Evolutionary conservation across 2,113 vertebrate species (phyloP), one percentile per base, ranked within the genome.

Genomic region (Salvelinus sp.): DNA sequence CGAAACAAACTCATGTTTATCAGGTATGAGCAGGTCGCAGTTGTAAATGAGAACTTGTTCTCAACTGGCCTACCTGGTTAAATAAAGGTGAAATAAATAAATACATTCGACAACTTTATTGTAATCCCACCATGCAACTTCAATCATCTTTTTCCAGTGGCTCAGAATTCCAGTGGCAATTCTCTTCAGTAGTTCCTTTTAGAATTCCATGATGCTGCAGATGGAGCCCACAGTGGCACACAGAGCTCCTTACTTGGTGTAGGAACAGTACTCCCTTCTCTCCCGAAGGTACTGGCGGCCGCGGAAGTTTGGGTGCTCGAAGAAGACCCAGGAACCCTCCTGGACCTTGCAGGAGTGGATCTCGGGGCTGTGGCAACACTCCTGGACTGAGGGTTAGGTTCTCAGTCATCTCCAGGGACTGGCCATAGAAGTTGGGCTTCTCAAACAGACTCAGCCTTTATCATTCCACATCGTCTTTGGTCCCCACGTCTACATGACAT

Each of bases 261-360:
- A 79, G 58, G 82, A 66, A 1, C 47, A 73, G 74, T 86, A 91
- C 14, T 88, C 89, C 0, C 89, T 85, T 71, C 79, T 86, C 84
- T 89, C 88, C 78, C 90, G 75, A 74, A 90, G 83, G 72, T 88
- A 90, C 85, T 91, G 89, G 2, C 87, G 83, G 6, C 89, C 89
- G 1, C 79, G 80, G 79, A 81, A 90, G 83, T 89, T 88, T 60
- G 89, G 86, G 18, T 89, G 85, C 50, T 90, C 88, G 30, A 70
- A 90, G 76, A 90, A 89, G 54, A 85, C 68, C 89, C 90, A 90
- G 62, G 83, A 75, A 1, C 89, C 88, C 1, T 85, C 76, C 1
- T 88, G 65, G 27, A 91, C 85, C 48, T 87, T 85, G 72, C 87
- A 89, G 38, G 89, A 90, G 38, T 84, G 84, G 50, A 90, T 70